Base-by-base conservation (phyloP, 2,113 vertebrate species). In the Trematomus loennbergii region DNA sequence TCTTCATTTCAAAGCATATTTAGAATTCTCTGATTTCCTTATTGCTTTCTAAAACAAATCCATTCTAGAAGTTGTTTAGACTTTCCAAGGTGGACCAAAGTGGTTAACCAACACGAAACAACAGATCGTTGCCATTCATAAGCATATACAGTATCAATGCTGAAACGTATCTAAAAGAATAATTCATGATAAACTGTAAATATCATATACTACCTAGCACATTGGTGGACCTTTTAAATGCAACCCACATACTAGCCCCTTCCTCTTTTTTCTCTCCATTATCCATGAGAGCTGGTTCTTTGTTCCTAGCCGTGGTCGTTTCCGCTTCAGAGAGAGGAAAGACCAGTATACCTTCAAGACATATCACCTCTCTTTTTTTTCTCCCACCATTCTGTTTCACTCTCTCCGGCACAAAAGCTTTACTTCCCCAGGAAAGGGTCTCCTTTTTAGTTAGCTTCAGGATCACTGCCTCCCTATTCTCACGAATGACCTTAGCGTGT, bases 251-350 rank as follows among this genome's bases (percentile, higher is more conserved):
- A 29, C 43, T 36, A 10, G 12, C 17, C 20, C 12, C 16, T 15
- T 60, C 36, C n/a, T 43, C 15, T 40, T 22, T 22, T 55, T 33
- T 18, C 53, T 75, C 57, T 74, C 63, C 40, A 65, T 83, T 61
- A 83, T 83, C 70, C 49, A 70, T 71, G 46, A 78, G 52, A 82
- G 58, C 33, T 29, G 46, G 33, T 63, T 66, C 72, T 89, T 90
- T 93, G 60, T 91, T 84, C 81, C 62, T 52, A 12, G 75, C 72
- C 20, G 58, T 78, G 61, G 65, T 66, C 36, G 64, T 82, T 86
- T 91, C 74, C 68, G 72, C 82, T 76, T 88, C 78, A 85, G 75
- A 60, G 69, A 65, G 63, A 84, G 57, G 58, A 78, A 50, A 65
- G 78, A 77, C 50, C 65, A 53, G 49, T 75, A 40, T 9, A 86